These are phyloP conservation scores for Micromesistius poutassou DNA, from an alignment of 2,797 vertebrate genomes.

Conservation along the genomic window DNA sequence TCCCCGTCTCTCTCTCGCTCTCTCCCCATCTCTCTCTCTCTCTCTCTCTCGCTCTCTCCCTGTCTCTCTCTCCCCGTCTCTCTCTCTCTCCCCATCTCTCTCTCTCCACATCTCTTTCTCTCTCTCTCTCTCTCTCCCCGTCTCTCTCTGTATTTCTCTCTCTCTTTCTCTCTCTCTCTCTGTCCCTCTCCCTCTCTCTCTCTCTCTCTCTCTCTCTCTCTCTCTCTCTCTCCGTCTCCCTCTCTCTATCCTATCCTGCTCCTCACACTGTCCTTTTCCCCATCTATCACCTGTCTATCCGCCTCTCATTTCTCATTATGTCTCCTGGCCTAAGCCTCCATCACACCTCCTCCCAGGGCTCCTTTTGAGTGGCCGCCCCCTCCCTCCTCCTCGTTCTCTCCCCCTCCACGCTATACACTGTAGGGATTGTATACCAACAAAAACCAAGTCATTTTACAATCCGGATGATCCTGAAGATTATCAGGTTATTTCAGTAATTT, in stretches of 20 bases:
- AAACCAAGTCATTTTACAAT: neutral
- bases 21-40: neutral
- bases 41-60: neutral
- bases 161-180: neutral
- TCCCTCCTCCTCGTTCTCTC: neutral
- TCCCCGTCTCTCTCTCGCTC: neutral
- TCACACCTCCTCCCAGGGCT: neutral
- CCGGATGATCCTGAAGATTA: neutral
- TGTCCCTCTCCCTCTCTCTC: neutral
- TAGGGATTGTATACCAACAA: neutral
- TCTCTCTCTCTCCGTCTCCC: neutral
- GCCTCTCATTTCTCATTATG: neutral
- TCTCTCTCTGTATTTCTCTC: neutral
- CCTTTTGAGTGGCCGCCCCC: no score
- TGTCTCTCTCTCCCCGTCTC: neutral
- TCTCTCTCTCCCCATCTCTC: neutral
- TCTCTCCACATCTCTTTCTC: neutral
- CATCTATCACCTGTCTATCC: slow-evolving; percentile 5
- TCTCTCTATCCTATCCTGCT: neutral
- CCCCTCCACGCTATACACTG: neutral
- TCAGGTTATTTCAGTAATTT: neutral
- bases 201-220: neutral
- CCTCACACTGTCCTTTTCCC: neutral
- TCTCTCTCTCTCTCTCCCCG: neutral
- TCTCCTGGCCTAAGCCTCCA: slow-evolving; percentile 8